A percentile compares a stretch with the other conserved stretches of the same genome.
Conservation (phyloP, 2,888 invertebrate species). For the Trissonchulus sp. region DNA sequence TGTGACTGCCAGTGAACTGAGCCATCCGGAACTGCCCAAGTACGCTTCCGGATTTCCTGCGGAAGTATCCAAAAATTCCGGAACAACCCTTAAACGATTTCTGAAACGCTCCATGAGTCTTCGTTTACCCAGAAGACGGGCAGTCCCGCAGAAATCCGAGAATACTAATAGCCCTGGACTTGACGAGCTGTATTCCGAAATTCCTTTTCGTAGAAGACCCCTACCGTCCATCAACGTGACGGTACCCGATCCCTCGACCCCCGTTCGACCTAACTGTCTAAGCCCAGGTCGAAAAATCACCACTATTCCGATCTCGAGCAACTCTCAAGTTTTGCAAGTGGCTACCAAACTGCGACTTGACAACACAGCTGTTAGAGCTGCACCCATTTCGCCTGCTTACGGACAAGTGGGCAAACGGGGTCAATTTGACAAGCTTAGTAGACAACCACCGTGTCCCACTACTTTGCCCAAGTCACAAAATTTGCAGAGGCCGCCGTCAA, state of each 20-base stretch:
- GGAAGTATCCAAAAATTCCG: neutral
- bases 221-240: neutral
- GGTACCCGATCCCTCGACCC: neutral
- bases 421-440: too few species aligned
- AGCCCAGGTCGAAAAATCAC: neutral
- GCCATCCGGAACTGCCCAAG: neutral
- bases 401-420: too few species aligned
- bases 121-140: neutral
- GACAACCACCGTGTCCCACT: too few species aligned
- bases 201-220: neutral
- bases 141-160: neutral
- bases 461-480: neutral
- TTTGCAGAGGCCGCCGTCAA: constrained; percentile 14
- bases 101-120: neutral
- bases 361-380: too few species aligned
- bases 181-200: neutral
- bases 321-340: constrained; percentile 20
- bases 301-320: constrained; percentile 23
- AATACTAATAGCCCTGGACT: neutral
- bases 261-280: neutral
- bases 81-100: neutral
- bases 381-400: too few species aligned
- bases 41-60: neutral
- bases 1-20: neutral
- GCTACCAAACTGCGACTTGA: constrained; percentile 15